A percentile compares a stretch with the other conserved stretches of the same genome.
These are phyloP conservation scores for Taenioides sp. DNA, from an alignment of 2,797 vertebrate species.

Conservation along the genomic window DNA sequence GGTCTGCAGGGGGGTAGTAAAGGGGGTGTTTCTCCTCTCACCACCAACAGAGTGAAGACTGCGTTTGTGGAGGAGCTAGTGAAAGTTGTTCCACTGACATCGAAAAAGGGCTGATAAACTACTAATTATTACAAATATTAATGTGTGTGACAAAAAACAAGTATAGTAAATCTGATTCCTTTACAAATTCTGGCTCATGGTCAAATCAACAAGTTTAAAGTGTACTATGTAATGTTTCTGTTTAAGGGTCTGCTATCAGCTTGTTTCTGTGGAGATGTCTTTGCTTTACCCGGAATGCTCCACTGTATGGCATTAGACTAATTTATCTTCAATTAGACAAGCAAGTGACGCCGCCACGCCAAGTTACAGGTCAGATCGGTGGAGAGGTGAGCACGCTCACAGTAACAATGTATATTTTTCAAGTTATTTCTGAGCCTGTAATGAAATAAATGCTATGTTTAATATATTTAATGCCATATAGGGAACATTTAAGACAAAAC, in stretches of 20 bases:
- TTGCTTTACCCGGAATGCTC: not conserved
- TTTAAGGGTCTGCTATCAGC: not conserved
- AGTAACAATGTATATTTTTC: not conserved
- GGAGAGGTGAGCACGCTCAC: too few species aligned
- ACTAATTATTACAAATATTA: not conserved
- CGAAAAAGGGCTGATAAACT: not conserved
- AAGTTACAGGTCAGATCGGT: too few species aligned
- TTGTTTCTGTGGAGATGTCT: not conserved
- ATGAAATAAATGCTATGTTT: not conserved
- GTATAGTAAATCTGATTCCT: not conserved
- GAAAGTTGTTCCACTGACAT: not conserved
- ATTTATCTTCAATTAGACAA: not conserved
- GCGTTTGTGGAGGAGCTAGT: not conserved
- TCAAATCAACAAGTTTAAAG: not conserved
- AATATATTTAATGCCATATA: not conserved
- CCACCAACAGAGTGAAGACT: constrained; percentile 24
- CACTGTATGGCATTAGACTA: not conserved
- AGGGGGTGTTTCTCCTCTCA: constrained; percentile 24
- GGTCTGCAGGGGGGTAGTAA: constrained; percentile 1
- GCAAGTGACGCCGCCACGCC: too few species aligned
- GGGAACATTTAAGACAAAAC: not conserved
- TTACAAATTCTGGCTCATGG: too few species aligned
- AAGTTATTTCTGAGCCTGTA: not conserved
- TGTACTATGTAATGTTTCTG: not conserved
- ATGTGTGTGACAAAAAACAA: not conserved